phyloP scores from a whole-genome alignment of 35 echinoderm and acorn worm species.

The Diadema setosum region DNA sequence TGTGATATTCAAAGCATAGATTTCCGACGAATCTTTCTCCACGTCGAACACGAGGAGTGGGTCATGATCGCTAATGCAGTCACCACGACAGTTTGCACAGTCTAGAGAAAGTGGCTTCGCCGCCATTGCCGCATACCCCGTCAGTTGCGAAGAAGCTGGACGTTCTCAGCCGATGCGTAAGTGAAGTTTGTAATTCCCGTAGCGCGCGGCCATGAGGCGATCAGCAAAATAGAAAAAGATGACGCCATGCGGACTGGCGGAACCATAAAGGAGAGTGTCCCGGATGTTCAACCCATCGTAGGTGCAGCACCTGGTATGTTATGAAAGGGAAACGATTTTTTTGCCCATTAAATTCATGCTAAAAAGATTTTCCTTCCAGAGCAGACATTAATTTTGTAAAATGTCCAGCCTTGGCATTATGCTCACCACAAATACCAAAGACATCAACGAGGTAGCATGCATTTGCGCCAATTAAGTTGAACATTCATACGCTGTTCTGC shows the following conservation, averaged over 20 bases:
- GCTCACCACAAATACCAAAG: too few species aligned
- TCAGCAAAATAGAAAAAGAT: constrained; percentile 64
- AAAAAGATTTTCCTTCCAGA: too few species aligned
- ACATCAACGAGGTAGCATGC: too few species aligned
- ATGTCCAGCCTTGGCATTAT: too few species aligned
- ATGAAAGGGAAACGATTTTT: too few species aligned
- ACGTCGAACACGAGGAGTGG: constrained; percentile 41
- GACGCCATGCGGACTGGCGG: background rate
- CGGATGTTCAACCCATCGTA: constrained; percentile 74
- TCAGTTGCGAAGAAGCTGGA: background rate
- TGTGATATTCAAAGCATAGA: constrained; percentile 5
- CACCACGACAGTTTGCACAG: background rate
- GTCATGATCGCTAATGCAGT: constrained; percentile 7
- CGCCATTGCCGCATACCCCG: background rate
- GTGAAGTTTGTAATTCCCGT: constrained; percentile 53
- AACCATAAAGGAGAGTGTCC: constrained; percentile 20
- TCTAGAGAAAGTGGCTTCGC: background rate
- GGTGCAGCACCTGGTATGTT: constrained; percentile 18
- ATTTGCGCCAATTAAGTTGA: too few species aligned
- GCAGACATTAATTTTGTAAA: too few species aligned
- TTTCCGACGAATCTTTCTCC: constrained; percentile 21
- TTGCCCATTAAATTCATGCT: too few species aligned
- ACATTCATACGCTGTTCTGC: too few species aligned
- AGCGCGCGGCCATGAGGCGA: constrained; percentile 54
- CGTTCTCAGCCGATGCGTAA: background rate